phyloP scores from a whole-genome alignment of 1,140 invertebrate species.

The Drosophila pandora region DNA sequence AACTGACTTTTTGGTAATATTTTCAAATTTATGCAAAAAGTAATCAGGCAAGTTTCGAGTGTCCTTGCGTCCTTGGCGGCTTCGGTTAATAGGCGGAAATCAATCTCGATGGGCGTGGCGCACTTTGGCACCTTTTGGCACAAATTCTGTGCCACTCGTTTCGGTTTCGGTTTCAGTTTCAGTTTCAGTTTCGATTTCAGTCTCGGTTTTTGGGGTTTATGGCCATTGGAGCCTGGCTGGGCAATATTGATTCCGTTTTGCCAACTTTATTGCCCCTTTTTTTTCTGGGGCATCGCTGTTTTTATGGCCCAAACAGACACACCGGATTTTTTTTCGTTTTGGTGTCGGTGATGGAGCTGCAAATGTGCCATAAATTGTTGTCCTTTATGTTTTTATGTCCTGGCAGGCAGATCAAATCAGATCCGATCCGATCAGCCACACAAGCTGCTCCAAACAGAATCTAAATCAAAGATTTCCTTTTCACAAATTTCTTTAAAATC shows the following conservation, averaged over 20 bases:
- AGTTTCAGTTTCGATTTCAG: not conserved
- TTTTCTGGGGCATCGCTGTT: slow-evolving; percentile 24
- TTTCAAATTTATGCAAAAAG: slow-evolving; percentile 63
- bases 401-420: slow-evolving; percentile 64
- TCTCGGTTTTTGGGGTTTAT: slow-evolving; percentile 45
- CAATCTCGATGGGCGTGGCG: slow-evolving; percentile 40
- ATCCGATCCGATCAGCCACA: slow-evolving; percentile 43
- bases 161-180: not conserved
- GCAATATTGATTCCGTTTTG: slow-evolving; percentile 44
- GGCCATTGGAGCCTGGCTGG: slow-evolving; percentile 12
- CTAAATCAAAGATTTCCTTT: not conserved
- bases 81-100: slow-evolving; percentile 56
- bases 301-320: slow-evolving; percentile 70
- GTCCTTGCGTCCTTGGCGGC: slow-evolving; percentile 7
- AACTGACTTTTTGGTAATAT: slow-evolving; percentile 26
- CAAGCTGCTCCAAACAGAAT: not conserved
- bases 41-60: slow-evolving; percentile 40
- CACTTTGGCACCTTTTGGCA: slow-evolving; percentile 40
- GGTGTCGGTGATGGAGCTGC: slow-evolving; percentile 45
- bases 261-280: slow-evolving; percentile 33
- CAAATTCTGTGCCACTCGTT: slow-evolving; percentile 39
- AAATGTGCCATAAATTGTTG: slow-evolving; percentile 78
- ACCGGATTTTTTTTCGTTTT: slow-evolving; percentile 22
- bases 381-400: slow-evolving; percentile 69
- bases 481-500: not conserved